Percentiles rank a stretch among this genome's conserved stretches.
Evolutionary conservation across 2,113 vertebrate species (phyloP).

Genomic region (Sterna hirundo): DNA sequence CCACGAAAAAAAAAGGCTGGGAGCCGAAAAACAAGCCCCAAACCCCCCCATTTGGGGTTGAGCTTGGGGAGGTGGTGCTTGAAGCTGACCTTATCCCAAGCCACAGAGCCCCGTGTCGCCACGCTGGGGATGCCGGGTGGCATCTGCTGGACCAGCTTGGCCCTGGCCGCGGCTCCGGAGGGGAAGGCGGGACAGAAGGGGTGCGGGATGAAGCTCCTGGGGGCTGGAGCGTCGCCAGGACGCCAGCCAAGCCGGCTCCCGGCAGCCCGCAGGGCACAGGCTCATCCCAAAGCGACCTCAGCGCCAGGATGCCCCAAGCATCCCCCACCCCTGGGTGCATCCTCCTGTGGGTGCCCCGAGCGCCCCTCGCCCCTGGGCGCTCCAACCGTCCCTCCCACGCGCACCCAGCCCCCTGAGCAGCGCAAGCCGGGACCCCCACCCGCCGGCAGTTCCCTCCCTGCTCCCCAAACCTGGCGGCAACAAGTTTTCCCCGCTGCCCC

Average conservation of each 20-base stretch:
- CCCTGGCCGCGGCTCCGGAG: neutral
- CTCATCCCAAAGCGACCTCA: neutral
- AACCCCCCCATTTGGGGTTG: rapidly evolving
- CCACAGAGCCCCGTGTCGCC: neutral
- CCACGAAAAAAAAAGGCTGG: neutral
- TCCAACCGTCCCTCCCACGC: neutral
- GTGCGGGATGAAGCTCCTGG: neutral
- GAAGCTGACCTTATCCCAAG: rapidly evolving
- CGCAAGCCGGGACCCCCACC: rapidly evolving
- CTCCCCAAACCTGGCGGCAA: neutral
- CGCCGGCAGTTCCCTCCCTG: neutral
- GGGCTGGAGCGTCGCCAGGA: neutral
- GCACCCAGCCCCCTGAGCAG: rapidly evolving
- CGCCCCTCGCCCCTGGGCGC: rapidly evolving
- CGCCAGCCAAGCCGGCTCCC: rapidly evolving
- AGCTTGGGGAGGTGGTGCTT: neutral
- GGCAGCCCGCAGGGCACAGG: neutral
- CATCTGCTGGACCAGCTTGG: neutral
- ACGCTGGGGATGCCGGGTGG: rapidly evolving
- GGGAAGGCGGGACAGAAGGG: neutral
- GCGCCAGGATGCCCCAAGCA: too few species aligned
- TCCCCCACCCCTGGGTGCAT: neutral
- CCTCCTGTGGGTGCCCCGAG: neutral
- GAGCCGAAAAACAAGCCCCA: neutral
- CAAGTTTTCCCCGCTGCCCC: conserved; percentile 40